Evolutionary conservation across 2,797 vertebrate genomes (phyloP).

Genomic region (Nyctibius grandis): DNA sequence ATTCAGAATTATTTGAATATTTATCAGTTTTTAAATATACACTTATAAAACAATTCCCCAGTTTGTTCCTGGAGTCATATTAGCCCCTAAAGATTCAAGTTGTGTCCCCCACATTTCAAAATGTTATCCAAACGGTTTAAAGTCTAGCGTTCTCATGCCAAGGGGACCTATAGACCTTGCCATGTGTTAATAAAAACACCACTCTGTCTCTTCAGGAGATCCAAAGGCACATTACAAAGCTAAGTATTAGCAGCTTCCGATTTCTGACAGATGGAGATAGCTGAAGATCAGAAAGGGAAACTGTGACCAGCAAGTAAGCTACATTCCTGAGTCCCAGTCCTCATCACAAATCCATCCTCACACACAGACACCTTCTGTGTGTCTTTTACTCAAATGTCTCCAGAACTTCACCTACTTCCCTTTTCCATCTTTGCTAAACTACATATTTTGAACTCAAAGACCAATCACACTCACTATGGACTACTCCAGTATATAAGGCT

Average conservation of each 20-base stretch:
- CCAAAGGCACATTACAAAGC: neutral
- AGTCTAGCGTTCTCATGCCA: neutral
- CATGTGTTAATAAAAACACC: neutral
- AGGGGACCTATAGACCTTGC: neutral
- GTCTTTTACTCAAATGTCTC: neutral
- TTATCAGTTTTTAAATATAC: neutral
- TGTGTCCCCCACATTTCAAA: accelerated
- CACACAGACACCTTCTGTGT: neutral
- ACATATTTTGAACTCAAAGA: neutral
- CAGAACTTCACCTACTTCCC: neutral
- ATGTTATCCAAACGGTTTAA: neutral
- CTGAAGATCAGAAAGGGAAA: neutral
- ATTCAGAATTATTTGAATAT: neutral
- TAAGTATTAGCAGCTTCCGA: neutral
- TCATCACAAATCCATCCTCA: neutral
- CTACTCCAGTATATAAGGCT: accelerated
- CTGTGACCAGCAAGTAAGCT: neutral
- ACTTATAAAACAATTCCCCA: neutral
- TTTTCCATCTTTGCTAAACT: neutral
- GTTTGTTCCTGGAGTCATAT: neutral
- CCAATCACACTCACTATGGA: accelerated
- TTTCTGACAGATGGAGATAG: neutral
- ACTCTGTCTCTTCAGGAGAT: neutral
- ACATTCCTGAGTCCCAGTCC: neutral
- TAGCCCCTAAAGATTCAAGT: neutral